Evolutionary conservation across 1,140 invertebrate genomes (phyloP).

Genomic region (Drosophila nannoptera): DNA sequence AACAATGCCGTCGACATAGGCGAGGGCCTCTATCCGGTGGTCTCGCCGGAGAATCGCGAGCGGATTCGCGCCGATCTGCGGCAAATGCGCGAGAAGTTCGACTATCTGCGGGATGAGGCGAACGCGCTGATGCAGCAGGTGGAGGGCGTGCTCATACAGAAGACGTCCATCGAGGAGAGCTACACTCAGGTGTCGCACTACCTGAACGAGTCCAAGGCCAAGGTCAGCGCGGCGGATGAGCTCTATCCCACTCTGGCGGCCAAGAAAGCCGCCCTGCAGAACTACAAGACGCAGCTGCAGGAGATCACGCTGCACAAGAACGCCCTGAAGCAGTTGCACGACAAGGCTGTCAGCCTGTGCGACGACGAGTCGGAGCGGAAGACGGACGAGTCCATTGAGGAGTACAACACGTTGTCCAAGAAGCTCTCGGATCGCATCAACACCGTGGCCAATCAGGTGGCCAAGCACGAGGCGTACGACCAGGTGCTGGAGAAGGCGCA

Average conservation of each 20-base stretch:
- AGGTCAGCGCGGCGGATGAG: conserved; percentile 84
- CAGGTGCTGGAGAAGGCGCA: conserved; percentile 86
- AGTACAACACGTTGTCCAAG: conserved; percentile 85
- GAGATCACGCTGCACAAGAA: conserved; percentile 90
- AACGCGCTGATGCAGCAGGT: conserved; percentile 91
- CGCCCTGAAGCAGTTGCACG: conserved; percentile 88
- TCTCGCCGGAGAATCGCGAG: conserved; percentile 92
- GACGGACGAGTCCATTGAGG: conserved; percentile 84
- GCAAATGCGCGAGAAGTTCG: conserved; percentile 89
- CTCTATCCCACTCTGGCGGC: conserved; percentile 88
- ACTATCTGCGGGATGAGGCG: conserved; percentile 89
- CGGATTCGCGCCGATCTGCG: conserved; percentile 89
- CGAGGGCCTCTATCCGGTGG: conserved; percentile 91
- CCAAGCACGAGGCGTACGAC: conserved; percentile 90
- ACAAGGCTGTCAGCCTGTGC: conserved; percentile 85
- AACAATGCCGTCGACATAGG: conserved; percentile 91
- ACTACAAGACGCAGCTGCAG: conserved; percentile 87
- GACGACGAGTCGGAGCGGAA: conserved; percentile 87
- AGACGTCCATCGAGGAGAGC: conserved; percentile 94
- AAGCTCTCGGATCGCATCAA: conserved; percentile 85
- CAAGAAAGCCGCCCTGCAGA: conserved; percentile 90
- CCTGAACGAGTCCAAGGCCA: conserved; percentile 86
- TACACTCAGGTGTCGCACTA: conserved; percentile 90
- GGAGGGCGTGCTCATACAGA: conserved; percentile 90
- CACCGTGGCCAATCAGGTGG: conserved; percentile 85